These are phyloP conservation scores for Steinernema carpocapsae DNA, from an alignment of 2,888 invertebrate genomes.

Conservation along the genomic window DNA sequence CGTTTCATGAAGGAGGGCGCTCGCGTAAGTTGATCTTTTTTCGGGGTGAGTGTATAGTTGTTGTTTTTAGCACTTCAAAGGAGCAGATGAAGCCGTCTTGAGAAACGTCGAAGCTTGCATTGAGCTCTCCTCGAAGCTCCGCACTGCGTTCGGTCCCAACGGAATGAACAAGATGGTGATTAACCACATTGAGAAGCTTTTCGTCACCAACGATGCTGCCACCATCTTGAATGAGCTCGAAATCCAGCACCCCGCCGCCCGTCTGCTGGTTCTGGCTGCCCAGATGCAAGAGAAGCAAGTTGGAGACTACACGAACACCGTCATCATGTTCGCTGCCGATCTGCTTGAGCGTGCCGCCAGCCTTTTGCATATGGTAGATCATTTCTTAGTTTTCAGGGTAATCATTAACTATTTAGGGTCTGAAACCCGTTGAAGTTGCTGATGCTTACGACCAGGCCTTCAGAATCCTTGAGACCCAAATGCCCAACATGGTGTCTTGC, in stretches of 20 bases:
- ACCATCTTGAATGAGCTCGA: constrained; percentile 81
- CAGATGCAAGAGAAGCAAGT: constrained; percentile 86
- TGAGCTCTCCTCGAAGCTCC: constrained; percentile 88
- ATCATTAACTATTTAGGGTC: constrained; percentile 76
- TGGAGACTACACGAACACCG: constrained; percentile 98
- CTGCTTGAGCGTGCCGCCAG: constrained; percentile 90
- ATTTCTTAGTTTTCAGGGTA: too few species aligned
- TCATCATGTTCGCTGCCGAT: constrained; percentile 90
- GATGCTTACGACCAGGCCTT: constrained; percentile 91
- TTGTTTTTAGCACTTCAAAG: constrained; percentile 78
- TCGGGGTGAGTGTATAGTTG: neutral
- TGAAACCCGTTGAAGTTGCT: constrained; percentile 93
- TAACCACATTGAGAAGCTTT: constrained; percentile 96
- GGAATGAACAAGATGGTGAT: constrained; percentile 97
- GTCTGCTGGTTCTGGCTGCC: constrained; percentile 90
- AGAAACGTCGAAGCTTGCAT: constrained; percentile 94
- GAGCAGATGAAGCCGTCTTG: constrained; percentile 92
- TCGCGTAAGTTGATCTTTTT: constrained; percentile 46
- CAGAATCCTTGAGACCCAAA: constrained; percentile 85
- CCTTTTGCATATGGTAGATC: constrained; percentile 78
- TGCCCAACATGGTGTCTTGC: constrained; percentile 75
- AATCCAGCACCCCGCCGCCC: constrained; percentile 97
- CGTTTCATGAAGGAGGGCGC: constrained; percentile 69
- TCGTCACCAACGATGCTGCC: constrained; percentile 98
- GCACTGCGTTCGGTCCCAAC: constrained; percentile 95